phyloP scores from a whole-genome alignment of 2,888 invertebrate genomes.

The Julus scandinavius region DNA sequence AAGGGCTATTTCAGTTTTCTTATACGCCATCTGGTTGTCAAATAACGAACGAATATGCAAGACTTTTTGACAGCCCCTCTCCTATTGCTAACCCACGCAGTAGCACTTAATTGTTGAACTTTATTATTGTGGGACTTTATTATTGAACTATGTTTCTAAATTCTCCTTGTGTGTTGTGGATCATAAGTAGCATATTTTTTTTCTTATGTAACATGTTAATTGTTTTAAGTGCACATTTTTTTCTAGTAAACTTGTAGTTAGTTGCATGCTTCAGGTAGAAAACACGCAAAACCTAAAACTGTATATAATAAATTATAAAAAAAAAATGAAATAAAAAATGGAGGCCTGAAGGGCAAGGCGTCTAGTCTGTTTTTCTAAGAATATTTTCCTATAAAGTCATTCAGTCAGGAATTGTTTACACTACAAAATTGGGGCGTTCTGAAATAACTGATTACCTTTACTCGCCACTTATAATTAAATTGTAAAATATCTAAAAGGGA shows the following conservation, averaged over 20 bases:
- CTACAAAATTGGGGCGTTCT: background rate
- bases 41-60: too few relatives aligned
- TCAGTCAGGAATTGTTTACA: background rate
- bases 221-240: background rate
- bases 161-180: too few relatives aligned
- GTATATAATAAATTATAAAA: background rate
- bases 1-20: too few relatives aligned
- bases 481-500: slow-evolving; percentile 14
- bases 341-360: background rate
- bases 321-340: background rate
- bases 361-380: background rate
- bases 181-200: too few relatives aligned
- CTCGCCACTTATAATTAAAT: slow-evolving; percentile 19
- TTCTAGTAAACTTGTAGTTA: background rate
- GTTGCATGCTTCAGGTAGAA: background rate
- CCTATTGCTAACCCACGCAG: too few relatives aligned
- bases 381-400: background rate
- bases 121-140: too few relatives aligned
- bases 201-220: too few relatives aligned
- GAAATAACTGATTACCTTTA: slow-evolving; percentile 15
- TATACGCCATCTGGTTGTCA: too few relatives aligned
- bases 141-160: too few relatives aligned
- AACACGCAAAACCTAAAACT: background rate
- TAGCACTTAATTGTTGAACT: too few relatives aligned
- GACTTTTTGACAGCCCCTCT: too few relatives aligned